Evolutionary conservation across 2,113 vertebrate species (phyloP), one percentile per base, ranked within the genome.

Genomic region (Halcyon senegalensis): DNA sequence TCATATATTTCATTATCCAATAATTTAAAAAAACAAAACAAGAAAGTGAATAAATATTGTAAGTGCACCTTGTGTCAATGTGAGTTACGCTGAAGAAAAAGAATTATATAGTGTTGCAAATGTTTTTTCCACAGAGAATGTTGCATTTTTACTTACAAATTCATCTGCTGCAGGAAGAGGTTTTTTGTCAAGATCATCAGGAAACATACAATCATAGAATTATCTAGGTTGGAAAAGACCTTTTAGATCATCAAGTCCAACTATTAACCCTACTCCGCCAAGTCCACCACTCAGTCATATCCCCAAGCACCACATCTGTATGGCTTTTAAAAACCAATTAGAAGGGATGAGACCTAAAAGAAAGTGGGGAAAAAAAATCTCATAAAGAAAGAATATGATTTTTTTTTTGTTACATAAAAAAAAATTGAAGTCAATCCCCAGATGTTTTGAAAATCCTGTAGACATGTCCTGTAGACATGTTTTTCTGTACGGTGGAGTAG

Each of bases 21-120:
- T 94, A 90, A 77, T 87, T 94, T 56, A 84, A 79, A 87, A 53
- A 51, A 13, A 25, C 55, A 48, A 33, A 48, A 33, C 55, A 78
- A 88, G 80, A 80, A 68, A 24, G 67, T 72, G 77, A 72, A 44
- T 89, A 63, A 64, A 58, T 93, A 80, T 87, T 68, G 48, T 95
- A 64, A 89, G 63, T 87, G 92, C 43, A 91, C 13, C 76, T 95
- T 2, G 35, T 92, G 77, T 95, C 94, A 59, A 83, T 67, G 80
- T 94, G 84, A 96, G 75, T 87, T 93, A 66, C 41, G 16, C 18
- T 87, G 90, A 73, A 68, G 77, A 93, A 66, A 76, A 95, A 84
- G 23, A 77, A 58, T 80, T 59, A 75, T 93, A 44, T 70, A 53
- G 66, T 74, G 84, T 73, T 95, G 84, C 77, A 83, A 43, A 60